Evolutionary conservation across 2,888 invertebrate genomes (phyloP).

Genomic region (Cryptus armator): DNA sequence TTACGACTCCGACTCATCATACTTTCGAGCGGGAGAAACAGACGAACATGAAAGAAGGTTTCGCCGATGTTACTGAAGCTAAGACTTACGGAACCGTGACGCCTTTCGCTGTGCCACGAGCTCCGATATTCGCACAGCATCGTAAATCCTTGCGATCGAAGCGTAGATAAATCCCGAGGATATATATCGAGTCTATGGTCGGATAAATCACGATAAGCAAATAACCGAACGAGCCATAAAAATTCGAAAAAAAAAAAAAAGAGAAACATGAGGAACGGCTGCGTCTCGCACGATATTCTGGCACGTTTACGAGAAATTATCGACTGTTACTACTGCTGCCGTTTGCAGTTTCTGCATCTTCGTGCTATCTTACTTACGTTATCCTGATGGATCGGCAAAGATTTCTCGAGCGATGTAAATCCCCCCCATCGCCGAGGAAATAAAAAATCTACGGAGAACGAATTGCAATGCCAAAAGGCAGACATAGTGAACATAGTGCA

Average conservation of each 20-base stretch:
- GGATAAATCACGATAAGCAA: conserved; percentile 64
- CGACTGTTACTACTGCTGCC: conserved; percentile 44
- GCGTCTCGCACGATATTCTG: conserved; percentile 11
- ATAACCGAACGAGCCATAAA: conserved; percentile 52
- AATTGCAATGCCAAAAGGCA: conserved; percentile 21
- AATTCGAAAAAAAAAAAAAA: conserved; percentile 13
- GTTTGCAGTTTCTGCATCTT: conserved; percentile 26
- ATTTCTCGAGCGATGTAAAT: conserved; percentile 34
- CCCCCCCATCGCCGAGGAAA: neutral
- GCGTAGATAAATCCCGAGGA: conserved; percentile 49
- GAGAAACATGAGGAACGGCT: conserved; percentile 44
- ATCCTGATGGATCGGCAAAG: conserved; percentile 32
- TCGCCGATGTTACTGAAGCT: neutral
- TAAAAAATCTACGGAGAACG: neutral
- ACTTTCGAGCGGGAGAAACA: conserved; percentile 31
- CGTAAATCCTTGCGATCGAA: conserved; percentile 54
- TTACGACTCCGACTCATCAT: neutral
- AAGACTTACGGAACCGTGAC: conserved; percentile 12
- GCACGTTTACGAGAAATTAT: conserved; percentile 51
- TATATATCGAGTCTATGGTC: conserved; percentile 50
- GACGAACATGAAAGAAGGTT: neutral
- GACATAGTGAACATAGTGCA: neutral
- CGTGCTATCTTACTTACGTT: neutral
- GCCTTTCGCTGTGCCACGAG: conserved; percentile 28
- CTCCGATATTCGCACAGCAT: conserved; percentile 21